These are phyloP conservation scores for Tetropium fuscum DNA, from an alignment of 2,888 invertebrate species.

Conservation along the genomic window DNA sequence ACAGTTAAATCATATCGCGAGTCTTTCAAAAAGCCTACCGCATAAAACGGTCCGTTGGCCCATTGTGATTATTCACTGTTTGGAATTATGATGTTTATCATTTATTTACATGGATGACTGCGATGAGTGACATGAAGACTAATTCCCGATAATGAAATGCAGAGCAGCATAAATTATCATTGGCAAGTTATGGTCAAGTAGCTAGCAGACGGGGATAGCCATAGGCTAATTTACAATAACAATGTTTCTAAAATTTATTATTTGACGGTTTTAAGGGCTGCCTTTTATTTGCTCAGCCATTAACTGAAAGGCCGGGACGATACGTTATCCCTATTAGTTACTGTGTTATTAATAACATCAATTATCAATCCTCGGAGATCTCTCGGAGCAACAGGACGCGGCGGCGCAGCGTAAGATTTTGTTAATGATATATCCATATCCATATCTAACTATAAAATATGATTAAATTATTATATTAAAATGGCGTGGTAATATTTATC, in stretches of 20 bases:
- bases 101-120: constrained; percentile 41
- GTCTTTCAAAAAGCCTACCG: constrained; percentile 3
- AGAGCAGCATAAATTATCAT: constrained; percentile 53
- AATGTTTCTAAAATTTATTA: constrained; percentile 50
- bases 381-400: too few species aligned
- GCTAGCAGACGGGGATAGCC: constrained; percentile 53
- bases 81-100: constrained; percentile 8
- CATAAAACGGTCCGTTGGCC: not conserved
- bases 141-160: constrained; percentile 57
- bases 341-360: too few species aligned
- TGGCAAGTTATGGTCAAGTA: constrained; percentile 52
- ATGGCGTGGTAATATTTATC: too few species aligned
- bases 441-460: too few species aligned
- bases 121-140: constrained; percentile 52
- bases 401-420: too few species aligned
- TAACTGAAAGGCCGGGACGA: constrained; percentile 33
- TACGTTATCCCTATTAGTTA: not conserved
- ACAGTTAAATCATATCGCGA: not conserved
- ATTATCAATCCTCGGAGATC: too few species aligned
- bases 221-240: constrained; percentile 47
- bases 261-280: constrained; percentile 43
- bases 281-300: constrained; percentile 44
- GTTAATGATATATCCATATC: too few species aligned
- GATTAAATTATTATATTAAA: too few species aligned
- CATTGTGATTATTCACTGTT: constrained; percentile 10